These are phyloP conservation scores for Callionymus lyra DNA, from an alignment of 2,113 vertebrate genomes.

Conservation along the genomic window DNA sequence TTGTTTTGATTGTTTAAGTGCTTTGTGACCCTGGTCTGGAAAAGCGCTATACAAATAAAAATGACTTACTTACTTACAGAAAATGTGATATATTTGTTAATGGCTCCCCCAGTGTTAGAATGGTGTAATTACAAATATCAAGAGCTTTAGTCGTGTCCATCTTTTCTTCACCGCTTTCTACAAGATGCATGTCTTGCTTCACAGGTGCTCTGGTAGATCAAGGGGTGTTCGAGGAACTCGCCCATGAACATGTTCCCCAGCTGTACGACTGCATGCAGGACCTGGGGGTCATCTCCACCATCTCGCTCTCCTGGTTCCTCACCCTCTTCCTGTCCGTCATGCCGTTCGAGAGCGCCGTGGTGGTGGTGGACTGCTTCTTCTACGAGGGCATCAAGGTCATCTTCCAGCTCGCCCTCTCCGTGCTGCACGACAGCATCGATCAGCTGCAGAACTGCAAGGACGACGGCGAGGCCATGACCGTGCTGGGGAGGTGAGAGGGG, in stretches of 20 bases:
- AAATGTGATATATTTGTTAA: no score
- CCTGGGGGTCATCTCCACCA: conserved; percentile 93
- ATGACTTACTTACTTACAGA: no score
- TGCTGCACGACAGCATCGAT: conserved; percentile 91
- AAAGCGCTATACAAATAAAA: no score
- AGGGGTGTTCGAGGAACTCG: conserved; percentile 94
- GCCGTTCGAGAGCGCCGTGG: conserved; percentile 96
- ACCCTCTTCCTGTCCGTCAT: conserved; percentile 96
- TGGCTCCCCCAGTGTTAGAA: no score
- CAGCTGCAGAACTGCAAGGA: conserved; percentile 92
- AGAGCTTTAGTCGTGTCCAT: no score
- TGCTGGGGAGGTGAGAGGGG: conserved; percentile 81
- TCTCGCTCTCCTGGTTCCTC: conserved; percentile 98
- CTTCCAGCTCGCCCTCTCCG: conserved; percentile 91
- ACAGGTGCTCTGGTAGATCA: conserved; percentile 92
- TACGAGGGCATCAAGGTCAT: conserved; percentile 98
- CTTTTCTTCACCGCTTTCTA: no score
- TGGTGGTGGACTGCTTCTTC: conserved; percentile 98
- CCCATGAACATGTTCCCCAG: conserved; percentile 88
- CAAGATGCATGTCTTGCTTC: no score
- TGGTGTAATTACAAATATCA: no score
- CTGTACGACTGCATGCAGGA: conserved; percentile 99
- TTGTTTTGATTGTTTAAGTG: no score
- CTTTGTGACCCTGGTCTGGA: no score
- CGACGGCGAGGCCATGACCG: conserved; percentile 98